Evolutionary conservation across 2,113 vertebrate genomes (phyloP), one percentile per base, ranked within the genome.

Genomic region (Hippocampus mohnikei): DNA sequence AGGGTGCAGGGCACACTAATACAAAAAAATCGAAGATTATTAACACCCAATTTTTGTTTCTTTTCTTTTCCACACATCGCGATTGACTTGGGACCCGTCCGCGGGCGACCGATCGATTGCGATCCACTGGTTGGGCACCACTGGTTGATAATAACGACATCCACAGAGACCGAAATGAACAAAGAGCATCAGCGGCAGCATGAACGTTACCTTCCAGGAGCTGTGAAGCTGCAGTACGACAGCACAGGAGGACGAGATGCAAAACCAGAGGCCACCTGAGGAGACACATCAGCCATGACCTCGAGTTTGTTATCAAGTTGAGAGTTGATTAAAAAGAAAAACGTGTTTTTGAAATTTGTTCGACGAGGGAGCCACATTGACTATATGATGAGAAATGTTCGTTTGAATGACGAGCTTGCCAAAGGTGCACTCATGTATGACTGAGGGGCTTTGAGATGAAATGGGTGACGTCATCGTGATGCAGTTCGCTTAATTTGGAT

Each of bases 191-290:
- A 60, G 27, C 29, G 29, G 25, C 7, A 53, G 29, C 55, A 21
- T 42, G 0, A 70, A 10, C 66, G 81, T 79, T 88, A 92, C 92
- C 91, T 84, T 88, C 88, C 64, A 73, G 83, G 63, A 85, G 73
- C 73, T 88, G 86, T 70, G 84, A 76, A 40, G 86, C 84, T 61
- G 85, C 23, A 11, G 76, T 69, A 53, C 77, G 67, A 69, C 80
- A 77, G 77, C 78, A 84, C 67, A 88, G 66, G 71, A 89, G 74
- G 71, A 67, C 10, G 9, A 90, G 84, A 66, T 75, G 82, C 56
- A 84, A 53, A 72, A 62, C 69, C 11, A 77, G 69, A 70, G 83
- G 81, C 86, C 88, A 90, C 86, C 89, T 86, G 78, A 65, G 66
- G 78, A 80, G 76, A 82, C 44, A 76, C 70, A 77, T 40, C 76